Percentiles rank a stretch among this genome's conserved stretches.
Evolutionary conservation across 2,113 vertebrate genomes (phyloP).

Genomic region (human (Homo sapiens)): GRCh38 chr7:22849001-22849500

Average conservation of each 20-base stretch:
- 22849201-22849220: background rate
- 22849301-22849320: background rate
- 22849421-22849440: background rate
- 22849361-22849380: conserved; percentile 36
- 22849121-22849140: background rate
- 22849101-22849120: background rate
- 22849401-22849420: background rate
- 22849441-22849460: background rate
- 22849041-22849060: background rate
- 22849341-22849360: background rate
- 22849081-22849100: background rate
- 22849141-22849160: background rate
- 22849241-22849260: background rate
- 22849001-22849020: conserved; percentile 20
- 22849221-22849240: background rate
- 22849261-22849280: background rate
- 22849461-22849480: background rate
- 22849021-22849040: background rate
- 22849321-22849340: background rate
- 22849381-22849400: conserved; percentile 12
- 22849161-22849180: background rate
- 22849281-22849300: background rate
- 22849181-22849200: background rate
- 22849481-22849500: background rate
- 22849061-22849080: background rate